Evolutionary conservation across 1,140 invertebrate species (phyloP).

Genomic region (Nephotettix cincticeps): DNA sequence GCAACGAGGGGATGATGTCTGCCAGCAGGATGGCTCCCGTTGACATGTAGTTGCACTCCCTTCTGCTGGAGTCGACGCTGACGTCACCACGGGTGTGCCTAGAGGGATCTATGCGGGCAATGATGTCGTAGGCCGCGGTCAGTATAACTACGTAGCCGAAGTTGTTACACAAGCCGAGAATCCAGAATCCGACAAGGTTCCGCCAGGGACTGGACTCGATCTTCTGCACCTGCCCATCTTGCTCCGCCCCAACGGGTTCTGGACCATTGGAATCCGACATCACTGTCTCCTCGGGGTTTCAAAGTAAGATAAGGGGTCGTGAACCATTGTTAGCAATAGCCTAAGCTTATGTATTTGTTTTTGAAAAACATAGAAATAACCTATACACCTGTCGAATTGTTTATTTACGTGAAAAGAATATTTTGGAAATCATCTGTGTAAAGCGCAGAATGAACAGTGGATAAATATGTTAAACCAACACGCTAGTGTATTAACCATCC

Average conservation of each 20-base stretch:
- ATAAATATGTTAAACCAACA: too few species aligned
- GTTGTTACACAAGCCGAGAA: slow-evolving; percentile 86
- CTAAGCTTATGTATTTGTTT: too few species aligned
- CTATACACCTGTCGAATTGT: too few species aligned
- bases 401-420: too few species aligned
- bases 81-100: neutral
- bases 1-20: slow-evolving; percentile 74
- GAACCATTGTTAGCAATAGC: too few species aligned
- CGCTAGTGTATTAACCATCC: too few species aligned
- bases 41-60: slow-evolving; percentile 68
- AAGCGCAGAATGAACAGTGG: too few species aligned
- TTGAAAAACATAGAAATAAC: too few species aligned
- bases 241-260: neutral
- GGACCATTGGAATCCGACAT: too few species aligned
- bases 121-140: slow-evolving; percentile 81
- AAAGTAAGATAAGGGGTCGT: too few species aligned
- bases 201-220: neutral
- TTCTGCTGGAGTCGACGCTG: neutral
- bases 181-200: slow-evolving; percentile 60
- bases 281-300: too few species aligned
- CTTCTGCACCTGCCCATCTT: neutral
- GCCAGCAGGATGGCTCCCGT: slow-evolving; percentile 82
- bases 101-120: neutral
- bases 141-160: slow-evolving; percentile 90
- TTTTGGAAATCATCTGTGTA: too few species aligned